These are phyloP conservation scores for Endotricha flammealis DNA, from an alignment of 2,888 invertebrate species.

Conservation along the genomic window DNA sequence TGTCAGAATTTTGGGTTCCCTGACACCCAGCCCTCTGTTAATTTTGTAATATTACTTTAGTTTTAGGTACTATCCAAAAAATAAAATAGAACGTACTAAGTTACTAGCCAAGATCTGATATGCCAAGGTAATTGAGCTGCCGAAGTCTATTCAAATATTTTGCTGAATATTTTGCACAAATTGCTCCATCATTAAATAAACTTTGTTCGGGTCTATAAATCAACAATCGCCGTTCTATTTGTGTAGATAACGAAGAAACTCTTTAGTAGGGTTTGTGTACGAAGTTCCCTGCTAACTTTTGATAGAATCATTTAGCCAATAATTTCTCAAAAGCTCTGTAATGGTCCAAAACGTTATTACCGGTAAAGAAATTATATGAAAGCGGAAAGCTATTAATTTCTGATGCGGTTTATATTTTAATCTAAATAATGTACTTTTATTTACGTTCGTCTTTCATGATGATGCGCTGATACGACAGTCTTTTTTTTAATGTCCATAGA, in stretches of 20 bases:
- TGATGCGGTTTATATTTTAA: too few relatives aligned
- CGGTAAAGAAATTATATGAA: not conserved
- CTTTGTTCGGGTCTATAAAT: not conserved
- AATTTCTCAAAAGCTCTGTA: slow-evolving; percentile 1
- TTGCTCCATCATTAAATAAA: not conserved
- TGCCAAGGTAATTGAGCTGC: not conserved
- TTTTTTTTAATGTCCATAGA: too few relatives aligned
- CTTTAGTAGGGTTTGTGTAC: slow-evolving; percentile 2
- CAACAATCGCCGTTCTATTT: slow-evolving; percentile 1
- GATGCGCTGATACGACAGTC: too few relatives aligned
- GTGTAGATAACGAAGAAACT: slow-evolving; percentile 2
- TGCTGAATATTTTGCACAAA: not conserved
- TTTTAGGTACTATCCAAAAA: too few relatives aligned
- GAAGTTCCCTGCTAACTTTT: slow-evolving; percentile 1
- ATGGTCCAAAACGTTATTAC: not conserved
- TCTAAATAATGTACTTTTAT: too few relatives aligned
- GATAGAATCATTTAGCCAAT: slow-evolving; percentile 1
- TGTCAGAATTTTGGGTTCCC: too few relatives aligned
- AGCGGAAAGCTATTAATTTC: too few relatives aligned
- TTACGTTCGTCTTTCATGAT: too few relatives aligned
- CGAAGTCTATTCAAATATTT: not conserved
- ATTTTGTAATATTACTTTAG: too few relatives aligned
- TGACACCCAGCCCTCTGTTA: too few relatives aligned
- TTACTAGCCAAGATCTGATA: too few relatives aligned
- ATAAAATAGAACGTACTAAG: too few relatives aligned